Conservation (phyloP, 2,888 invertebrate species). For the Tetramorium bicarinatum region DNA sequence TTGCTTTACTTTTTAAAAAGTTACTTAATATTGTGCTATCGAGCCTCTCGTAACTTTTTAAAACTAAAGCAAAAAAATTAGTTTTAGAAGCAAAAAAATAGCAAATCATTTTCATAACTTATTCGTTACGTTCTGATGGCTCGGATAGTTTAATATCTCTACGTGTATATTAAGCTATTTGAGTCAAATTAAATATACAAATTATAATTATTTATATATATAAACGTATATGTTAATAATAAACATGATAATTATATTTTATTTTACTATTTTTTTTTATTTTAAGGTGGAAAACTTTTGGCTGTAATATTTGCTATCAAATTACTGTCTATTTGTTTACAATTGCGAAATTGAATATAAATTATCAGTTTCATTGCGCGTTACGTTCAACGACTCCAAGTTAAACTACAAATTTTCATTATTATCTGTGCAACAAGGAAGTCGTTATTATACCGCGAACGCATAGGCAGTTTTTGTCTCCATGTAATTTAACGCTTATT, state of each 20-base stretch:
- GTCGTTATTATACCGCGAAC: slow-evolving; percentile 1
- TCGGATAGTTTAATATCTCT: too few species aligned
- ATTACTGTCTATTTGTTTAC: neutral
- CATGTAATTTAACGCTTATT: slow-evolving; percentile 41
- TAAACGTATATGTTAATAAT: too few species aligned
- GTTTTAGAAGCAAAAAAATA: too few species aligned
- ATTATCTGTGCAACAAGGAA: neutral
- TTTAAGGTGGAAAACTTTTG: neutral
- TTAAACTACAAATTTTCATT: slow-evolving; percentile 21
- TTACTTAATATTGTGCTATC: too few species aligned
- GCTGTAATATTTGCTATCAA: neutral
- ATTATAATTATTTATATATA: neutral
- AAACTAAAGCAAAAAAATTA: too few species aligned
- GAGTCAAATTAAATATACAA: too few species aligned
- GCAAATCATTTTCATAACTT: too few species aligned
- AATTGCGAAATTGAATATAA: neutral
- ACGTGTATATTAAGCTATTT: too few species aligned
- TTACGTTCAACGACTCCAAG: slow-evolving; percentile 5
- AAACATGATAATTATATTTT: neutral
- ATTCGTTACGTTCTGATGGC: too few species aligned
- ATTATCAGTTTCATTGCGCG: neutral
- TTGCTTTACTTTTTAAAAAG: too few species aligned
- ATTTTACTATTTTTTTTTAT: neutral
- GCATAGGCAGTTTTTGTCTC: slow-evolving; percentile 28
- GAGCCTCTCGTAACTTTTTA: too few species aligned